Evolutionary conservation across 92 coral and sea anemone species (phyloP).

Genomic region (Virgularia gustaviana): DNA sequence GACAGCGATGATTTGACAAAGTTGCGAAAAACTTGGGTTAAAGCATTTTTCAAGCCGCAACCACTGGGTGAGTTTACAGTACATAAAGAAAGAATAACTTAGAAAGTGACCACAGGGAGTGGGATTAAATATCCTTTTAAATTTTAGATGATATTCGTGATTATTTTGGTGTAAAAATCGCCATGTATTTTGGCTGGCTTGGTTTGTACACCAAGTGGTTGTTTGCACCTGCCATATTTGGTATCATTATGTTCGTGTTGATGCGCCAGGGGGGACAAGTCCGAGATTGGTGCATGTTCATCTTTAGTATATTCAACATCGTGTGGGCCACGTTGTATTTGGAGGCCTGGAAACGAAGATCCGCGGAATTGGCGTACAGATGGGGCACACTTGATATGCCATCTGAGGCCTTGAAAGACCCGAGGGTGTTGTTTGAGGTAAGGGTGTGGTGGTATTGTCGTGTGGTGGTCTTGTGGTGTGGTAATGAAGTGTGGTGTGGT

Average conservation of each 20-base stretch:
- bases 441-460: background rate
- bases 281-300: slow-evolving; percentile 95
- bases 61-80: slow-evolving; percentile 70
- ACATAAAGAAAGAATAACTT: no score
- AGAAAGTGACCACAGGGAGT: no score
- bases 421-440: slow-evolving; percentile 85
- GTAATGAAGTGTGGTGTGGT: background rate
- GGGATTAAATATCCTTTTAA: no score
- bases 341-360: slow-evolving; percentile 99
- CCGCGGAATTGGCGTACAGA: slow-evolving; percentile 96
- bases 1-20: slow-evolving; percentile 84
- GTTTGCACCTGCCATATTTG: slow-evolving; percentile 89
- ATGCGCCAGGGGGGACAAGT: slow-evolving; percentile 85
- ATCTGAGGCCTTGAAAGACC: slow-evolving; percentile 87
- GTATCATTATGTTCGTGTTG: slow-evolving; percentile 80
- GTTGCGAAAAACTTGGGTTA: slow-evolving; percentile 90
- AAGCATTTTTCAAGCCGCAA: slow-evolving; percentile 89
- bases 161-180: slow-evolving; percentile 96
- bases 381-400: slow-evolving; percentile 99
- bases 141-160: slow-evolving; percentile 83
- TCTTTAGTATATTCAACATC: slow-evolving; percentile 92
- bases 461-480: background rate
- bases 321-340: slow-evolving; percentile 98
- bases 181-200: slow-evolving; percentile 99
- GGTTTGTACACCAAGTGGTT: slow-evolving; percentile 99